Base-by-base conservation (phyloP, 2,888 invertebrate genomes). In the Athrips mouffetella region DNA sequence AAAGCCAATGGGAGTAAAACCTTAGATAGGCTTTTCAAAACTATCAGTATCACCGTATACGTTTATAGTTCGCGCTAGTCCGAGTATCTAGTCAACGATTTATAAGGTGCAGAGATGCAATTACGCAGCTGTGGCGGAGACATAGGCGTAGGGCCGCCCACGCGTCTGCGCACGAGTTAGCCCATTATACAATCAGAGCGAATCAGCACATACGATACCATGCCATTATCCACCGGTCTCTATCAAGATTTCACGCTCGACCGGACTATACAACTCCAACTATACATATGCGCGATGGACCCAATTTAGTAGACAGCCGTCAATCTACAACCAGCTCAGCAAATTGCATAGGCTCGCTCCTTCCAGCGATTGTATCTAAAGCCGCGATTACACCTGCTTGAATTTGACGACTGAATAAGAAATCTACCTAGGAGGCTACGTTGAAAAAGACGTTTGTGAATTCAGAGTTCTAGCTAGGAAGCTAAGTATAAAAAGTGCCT, bases 151-250 rank as follows among this genome's bases (percentile, higher is more conserved):
- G 81, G 80, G 83, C 71, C 84, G 73, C 85, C 86, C 84, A 86
- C 86, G 82, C 85, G 78, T 65, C 67, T 62, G 63, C 70, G 80
- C 80, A 76, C 82, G 76, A 76, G 77, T 67, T 64, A 60, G 66
- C 64, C 77, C 81, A 86, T 87, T 86, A 86, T 80, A 81, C 83
- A 86, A 87, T 86, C 84, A 84, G 75, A 67, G 64, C 76, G 75
- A 85, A 84, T 86, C 83, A 81, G 76, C 84, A 73, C 80, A 64
- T 67, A 61, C 68, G 66, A 71, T 66, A 70, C 62, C 56, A 55
- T 53, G 60, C 59, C 58, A 60, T 63, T 62, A 63, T 57, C 56
- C 52, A 55, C 54, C 55, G 51, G 52, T 54, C 47, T 47, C 50
- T 52, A 55, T 56, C 54, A 55, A 49, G 52, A 55, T 52, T 55